Base-by-base conservation (phyloP, 2,888 invertebrate species). In the Acleris sparsana region DNA sequence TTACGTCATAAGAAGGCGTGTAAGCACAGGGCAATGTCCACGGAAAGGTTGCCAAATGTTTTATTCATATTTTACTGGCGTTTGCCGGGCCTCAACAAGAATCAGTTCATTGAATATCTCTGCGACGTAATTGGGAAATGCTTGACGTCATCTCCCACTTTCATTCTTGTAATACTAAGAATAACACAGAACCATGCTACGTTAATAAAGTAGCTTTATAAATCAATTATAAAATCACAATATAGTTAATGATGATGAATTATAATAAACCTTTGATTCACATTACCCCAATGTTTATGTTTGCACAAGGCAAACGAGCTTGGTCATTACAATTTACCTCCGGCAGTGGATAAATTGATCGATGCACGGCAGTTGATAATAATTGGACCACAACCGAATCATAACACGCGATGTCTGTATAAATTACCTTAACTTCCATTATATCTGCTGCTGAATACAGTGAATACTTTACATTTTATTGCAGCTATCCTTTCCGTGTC, bases 1-100 rank as follows among this genome's bases (percentile, higher is more conserved):
- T 70, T 73, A 81, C 85, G 87, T 86, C 85, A 84, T 68, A 61
- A 39, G 77, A 80, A 79, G 82, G 84, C 81, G 84, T 81, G 81
- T 78, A 79, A 79, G 33, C 76, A 76, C 82, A 79, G 80, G 78
- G 77, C 84, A 80, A 84, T 72, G 82, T 84, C 77, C 82, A 84
- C 71, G 62, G 57, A 63, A 72, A 61, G 70, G 71, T 70, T 85
- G 84, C 84, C 84, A 85, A 85, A 73, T 66, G 13, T 57, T 57
- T 51, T 61, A 62, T 59, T 61, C 55, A 63, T 57, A 25, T 52
- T 48, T 62, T 44, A 20, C 29, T 16, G 55, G 49, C 49, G 29
- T 52, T 63, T 43, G 61, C 62, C 62, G 66, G 70, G 64, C 68
- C 33, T 61, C 55, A 39, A 20, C 44, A 55, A 62, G 17, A 20